A percentile compares a stretch with the other conserved stretches of the same genome.
Evolutionary conservation across 2,888 invertebrate species (phyloP).

Genomic region (Yponomeuta malinellus): DNA sequence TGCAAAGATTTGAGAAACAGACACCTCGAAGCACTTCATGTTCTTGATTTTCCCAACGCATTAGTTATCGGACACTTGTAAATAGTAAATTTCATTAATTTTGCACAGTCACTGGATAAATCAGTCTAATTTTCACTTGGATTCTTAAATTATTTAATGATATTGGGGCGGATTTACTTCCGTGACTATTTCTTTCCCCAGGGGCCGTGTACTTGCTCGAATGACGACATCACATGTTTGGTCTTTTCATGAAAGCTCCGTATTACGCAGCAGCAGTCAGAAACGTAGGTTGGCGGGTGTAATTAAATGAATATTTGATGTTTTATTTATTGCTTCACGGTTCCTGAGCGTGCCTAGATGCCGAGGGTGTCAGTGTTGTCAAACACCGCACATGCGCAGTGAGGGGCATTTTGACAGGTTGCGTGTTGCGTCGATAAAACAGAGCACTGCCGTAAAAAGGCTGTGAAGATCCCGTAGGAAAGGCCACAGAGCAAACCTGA

Average conservation of each 20-base stretch:
- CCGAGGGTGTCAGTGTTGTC: conserved; percentile 52
- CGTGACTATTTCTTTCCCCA: conserved; percentile 37
- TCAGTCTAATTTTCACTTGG: conserved; percentile 31
- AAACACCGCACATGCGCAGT: conserved; percentile 53
- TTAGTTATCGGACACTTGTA: background rate
- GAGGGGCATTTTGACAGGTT: conserved; percentile 40
- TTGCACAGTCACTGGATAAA: conserved; percentile 30
- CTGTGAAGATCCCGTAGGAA: background rate
- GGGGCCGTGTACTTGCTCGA: background rate
- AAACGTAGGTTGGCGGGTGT: conserved; percentile 19
- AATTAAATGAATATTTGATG: conserved; percentile 30
- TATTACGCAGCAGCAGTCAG: conserved; percentile 3
- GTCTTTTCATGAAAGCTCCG: conserved; percentile 16
- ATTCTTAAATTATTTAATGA: conserved; percentile 37
- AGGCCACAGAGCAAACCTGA: conserved; percentile 19
- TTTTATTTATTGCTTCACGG: conserved; percentile 46
- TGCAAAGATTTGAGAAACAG: conserved; percentile 16
- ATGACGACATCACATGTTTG: conserved; percentile 15
- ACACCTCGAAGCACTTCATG: conserved; percentile 2
- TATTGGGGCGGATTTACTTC: conserved; percentile 48
- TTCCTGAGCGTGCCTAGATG: conserved; percentile 45
- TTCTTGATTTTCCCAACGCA: background rate
- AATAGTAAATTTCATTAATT: conserved; percentile 24
- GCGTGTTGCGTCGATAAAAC: conserved; percentile 57
- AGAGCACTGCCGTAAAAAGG: conserved; percentile 23